Base-by-base conservation (phyloP, 2,888 invertebrate species). In the Isotomurus palustris region DNA sequence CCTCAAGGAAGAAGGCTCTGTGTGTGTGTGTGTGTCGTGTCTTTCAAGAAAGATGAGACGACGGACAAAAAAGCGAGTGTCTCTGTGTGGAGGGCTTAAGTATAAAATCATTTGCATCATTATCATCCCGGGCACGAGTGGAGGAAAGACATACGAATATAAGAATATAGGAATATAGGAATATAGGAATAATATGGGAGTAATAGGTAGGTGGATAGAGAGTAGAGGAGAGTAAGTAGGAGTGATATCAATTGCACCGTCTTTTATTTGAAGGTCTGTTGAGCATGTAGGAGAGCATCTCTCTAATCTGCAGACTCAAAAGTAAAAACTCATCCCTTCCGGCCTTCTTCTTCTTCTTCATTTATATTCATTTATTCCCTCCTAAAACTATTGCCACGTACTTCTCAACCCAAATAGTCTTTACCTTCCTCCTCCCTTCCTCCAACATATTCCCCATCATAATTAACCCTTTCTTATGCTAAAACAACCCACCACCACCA, bases 311-410 rank as follows among this genome's bases (percentile, higher is more conserved):
- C n/a, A n/a, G n/a, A n/a, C n/a, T n/a, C n/a, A n/a, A n/a, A n/a
- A n/a, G n/a, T n/a, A 47, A 47, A 47, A 47, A 47, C 47, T 47
- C 47, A 47, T 47, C 47, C 28, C n/a, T n/a, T n/a, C n/a, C n/a
- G n/a, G n/a, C n/a, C n/a, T n/a, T n/a, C n/a, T n/a, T n/a, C n/a
- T n/a, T n/a, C n/a, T n/a, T n/a, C n/a, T 28, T 47, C 47, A 47
- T 47, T 47, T 28, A 47, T 47, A 47, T 47, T 47, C 47, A 47
- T 47, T 47, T 47, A 47, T 47, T 47, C 47, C 25, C 47, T 47
- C 28, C 28, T 27, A 47, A 47, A 47, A 47, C 47, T 47, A 47
- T 47, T 47, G 47, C 47, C 47, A 47, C 47, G 47, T 47, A 47
- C 28, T 47, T 47, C 28, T 27, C 47, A 47, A 29, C 29, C 8